Base-by-base conservation (phyloP, 2,113 vertebrate species). In the Onychorhynchus coronatus region DNA sequence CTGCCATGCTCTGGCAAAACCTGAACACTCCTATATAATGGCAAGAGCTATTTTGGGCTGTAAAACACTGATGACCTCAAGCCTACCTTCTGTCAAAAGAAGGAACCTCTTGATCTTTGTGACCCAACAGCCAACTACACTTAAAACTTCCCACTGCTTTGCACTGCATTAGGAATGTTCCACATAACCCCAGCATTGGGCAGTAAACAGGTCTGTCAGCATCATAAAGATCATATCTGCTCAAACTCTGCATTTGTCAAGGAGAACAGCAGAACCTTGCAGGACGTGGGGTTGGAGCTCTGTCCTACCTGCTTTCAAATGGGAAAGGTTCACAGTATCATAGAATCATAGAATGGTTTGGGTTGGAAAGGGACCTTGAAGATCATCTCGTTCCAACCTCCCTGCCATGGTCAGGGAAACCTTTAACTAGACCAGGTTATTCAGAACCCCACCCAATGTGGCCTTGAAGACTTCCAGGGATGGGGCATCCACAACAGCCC, bases 151-250 rank as follows among this genome's bases (percentile, higher is more conserved):
- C 50, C 56, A 23, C 28, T 68, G 52, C 72, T 92, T 65, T 92
- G 35, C 33, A 52, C 35, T 88, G 33, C 44, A 30, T 81, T 53
- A 92, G 62, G 22, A 8, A 5, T 68, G 77, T 56, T 95, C 78
- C 76, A 41, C 9, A 21, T 49, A 52, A 63, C 23, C 70, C 72
- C 20, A 65, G 73, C 44, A 18, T 65, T 9, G 22, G 65, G 41
- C 72, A 92, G 61, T 47, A 82, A 96, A 63, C 88, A 89, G 68
- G 42, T 86, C 85, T 91, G 59, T 90, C 95, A 91, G 82, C 70
- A 63, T 33, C 58, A 65, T 24, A 91, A 87, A 86, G 56, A 84
- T 68, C 2, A 0, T 35, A 78, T 80, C 88, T 92, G 47, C 42
- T 91, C 35, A 31, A 90, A 76, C 21, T 63, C 72, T 39, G 17